Conservation (phyloP, 2,113 vertebrate species). For the Picathartes gymnocephalus region DNA sequence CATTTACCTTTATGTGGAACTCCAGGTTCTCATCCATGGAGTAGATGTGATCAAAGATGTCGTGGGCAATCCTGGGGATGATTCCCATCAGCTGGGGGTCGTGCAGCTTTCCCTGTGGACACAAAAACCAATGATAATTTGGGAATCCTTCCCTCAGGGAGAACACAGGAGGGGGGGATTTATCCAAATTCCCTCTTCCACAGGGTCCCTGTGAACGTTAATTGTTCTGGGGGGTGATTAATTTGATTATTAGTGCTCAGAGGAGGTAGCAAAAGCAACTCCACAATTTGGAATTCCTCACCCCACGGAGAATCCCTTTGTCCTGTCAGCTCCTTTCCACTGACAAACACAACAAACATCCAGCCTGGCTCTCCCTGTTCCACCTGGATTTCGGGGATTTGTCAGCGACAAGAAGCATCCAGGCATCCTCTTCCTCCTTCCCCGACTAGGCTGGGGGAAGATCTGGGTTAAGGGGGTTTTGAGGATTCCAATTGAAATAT, state of each 20-base stretch:
- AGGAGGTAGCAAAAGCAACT: background rate
- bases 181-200: background rate
- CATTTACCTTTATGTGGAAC: conserved; percentile 92
- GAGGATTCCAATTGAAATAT: background rate
- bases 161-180: background rate
- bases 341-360: no score
- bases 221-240: background rate
- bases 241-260: background rate
- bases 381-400: background rate
- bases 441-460: background rate
- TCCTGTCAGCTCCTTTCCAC: background rate
- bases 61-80: conserved; percentile 89
- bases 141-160: background rate
- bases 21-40: conserved; percentile 97
- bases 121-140: background rate
- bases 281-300: background rate
- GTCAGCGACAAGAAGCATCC: background rate
- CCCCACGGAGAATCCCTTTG: background rate
- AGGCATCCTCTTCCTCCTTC: background rate
- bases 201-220: rapidly evolving
- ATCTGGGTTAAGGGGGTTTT: background rate
- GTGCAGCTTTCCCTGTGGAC: conserved; percentile 84
- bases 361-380: background rate
- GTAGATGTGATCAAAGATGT: conserved; percentile 96
- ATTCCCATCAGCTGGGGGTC: conserved; percentile 90